A percentile compares a stretch with the other conserved stretches of the same genome.
Conservation (phyloP, 2,888 invertebrate genomes). For the Oxycera nigricornis region DNA sequence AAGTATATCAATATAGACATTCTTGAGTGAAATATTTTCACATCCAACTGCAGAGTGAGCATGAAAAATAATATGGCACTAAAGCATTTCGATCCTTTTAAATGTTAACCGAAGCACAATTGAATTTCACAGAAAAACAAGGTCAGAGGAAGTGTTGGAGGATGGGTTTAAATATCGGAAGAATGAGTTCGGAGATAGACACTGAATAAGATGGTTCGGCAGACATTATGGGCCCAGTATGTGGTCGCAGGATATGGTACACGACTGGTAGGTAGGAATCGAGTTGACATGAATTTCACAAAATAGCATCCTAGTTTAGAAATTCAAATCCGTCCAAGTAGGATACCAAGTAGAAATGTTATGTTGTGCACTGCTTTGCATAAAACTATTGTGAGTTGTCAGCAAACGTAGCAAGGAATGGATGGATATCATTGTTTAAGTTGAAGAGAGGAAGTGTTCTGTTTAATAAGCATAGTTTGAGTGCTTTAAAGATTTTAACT, state of each 20-base stretch:
- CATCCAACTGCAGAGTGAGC: slow-evolving; percentile 3
- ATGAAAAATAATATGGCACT: slow-evolving; percentile 19
- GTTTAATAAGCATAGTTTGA: too few relatives aligned
- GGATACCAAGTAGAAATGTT: not conserved
- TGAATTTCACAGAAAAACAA: not conserved
- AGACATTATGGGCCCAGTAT: not conserved
- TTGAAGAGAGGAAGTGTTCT: too few relatives aligned
- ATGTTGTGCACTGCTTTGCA: not conserved
- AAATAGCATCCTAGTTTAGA: not conserved
- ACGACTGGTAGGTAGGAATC: not conserved
- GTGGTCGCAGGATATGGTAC: not conserved
- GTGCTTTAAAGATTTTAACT: too few relatives aligned
- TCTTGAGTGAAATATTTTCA: slow-evolving; percentile 12
- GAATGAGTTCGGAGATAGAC: not conserved
- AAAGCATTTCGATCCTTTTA: slow-evolving; percentile 20
- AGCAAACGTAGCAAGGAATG: too few relatives aligned
- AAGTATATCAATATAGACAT: slow-evolving; percentile 10
- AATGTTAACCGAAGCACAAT: slow-evolving; percentile 3
- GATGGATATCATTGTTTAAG: too few relatives aligned
- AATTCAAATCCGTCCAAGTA: not conserved
- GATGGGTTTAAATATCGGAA: not conserved
- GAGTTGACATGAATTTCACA: not conserved
- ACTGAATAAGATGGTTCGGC: not conserved
- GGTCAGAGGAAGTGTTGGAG: not conserved
- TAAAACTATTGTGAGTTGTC: not conserved